Conservation (phyloP, 23 tunicate genomes). For the Styela clava region DNA sequence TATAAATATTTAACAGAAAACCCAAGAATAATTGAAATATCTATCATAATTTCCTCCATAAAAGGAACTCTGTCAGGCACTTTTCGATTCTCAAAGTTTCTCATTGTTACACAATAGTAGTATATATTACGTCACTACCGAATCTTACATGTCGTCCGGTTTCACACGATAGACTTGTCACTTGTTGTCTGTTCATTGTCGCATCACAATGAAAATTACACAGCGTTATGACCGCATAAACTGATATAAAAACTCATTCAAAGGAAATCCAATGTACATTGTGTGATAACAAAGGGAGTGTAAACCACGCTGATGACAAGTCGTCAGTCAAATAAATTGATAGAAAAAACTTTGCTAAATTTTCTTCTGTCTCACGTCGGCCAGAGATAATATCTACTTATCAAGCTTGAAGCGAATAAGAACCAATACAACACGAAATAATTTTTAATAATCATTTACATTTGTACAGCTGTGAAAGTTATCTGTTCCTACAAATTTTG, state of each 20-base stretch:
- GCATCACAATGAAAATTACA: background rate
- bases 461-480: background rate
- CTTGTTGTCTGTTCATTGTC: background rate
- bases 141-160: background rate
- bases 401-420: too few relatives aligned
- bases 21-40: too few relatives aligned
- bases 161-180: background rate
- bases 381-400: too few relatives aligned
- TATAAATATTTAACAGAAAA: too few relatives aligned
- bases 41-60: too few relatives aligned
- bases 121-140: background rate
- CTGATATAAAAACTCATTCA: background rate
- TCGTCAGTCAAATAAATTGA: background rate
- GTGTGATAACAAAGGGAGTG: background rate
- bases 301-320: background rate
- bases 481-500: background rate
- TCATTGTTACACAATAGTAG: too few relatives aligned
- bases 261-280: background rate
- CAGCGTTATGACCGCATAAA: background rate
- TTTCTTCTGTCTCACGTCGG: too few relatives aligned
- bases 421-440: too few relatives aligned
- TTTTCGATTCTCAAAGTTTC: too few relatives aligned
- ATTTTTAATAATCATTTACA: too few relatives aligned
- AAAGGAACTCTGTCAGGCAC: too few relatives aligned
- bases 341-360: too few relatives aligned